A percentile compares a stretch with the other conserved stretches of the same genome.
These are phyloP conservation scores for Caenorhabditis remanei DNA, from an alignment of 1,140 invertebrate species.

Conservation along the genomic window DNA sequence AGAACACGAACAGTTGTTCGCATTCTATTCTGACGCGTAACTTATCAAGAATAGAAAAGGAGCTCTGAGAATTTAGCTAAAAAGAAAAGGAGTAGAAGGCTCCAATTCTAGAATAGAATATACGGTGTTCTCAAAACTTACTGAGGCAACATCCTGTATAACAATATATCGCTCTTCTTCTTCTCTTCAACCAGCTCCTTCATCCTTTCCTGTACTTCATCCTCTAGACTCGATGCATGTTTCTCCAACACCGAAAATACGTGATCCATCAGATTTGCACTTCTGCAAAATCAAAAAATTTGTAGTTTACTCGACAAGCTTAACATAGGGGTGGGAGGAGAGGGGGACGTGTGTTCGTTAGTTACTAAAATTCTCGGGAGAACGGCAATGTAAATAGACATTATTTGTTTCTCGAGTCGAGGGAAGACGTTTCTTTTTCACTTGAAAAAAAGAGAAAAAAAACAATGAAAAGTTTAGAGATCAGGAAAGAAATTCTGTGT, in stretches of 20 bases:
- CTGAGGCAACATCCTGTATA: conserved; percentile 90
- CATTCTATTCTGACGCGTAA: no score
- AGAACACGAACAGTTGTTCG: no score
- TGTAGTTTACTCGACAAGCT: conserved; percentile 18
- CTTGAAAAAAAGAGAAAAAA: not conserved
- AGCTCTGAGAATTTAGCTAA: no score
- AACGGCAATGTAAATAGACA: conserved; percentile 18
- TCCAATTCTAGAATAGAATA: no score
- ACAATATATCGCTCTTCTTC: conserved; percentile 91
- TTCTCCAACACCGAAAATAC: conserved; percentile 90
- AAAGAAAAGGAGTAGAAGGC: no score
- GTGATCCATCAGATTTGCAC: conserved; percentile 86
- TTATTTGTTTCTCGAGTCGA: conserved; percentile 41
- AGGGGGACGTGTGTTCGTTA: not conserved
- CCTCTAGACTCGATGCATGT: conserved; percentile 86
- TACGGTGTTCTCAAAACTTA: conserved; percentile 81
- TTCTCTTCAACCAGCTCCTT: conserved; percentile 93
- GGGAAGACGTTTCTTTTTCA: not conserved
- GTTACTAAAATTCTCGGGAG: conserved; percentile 6
- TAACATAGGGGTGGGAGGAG: no score
- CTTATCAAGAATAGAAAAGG: no score
- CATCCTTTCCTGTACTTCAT: conserved; percentile 90
- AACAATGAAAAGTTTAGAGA: conserved; percentile 81
- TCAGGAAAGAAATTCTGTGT: conserved; percentile 53
- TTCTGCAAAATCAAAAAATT: conserved; percentile 63